These are phyloP conservation scores for Gandaritis pyraliata DNA, from an alignment of 2,888 invertebrate species.

Conservation along the genomic window DNA sequence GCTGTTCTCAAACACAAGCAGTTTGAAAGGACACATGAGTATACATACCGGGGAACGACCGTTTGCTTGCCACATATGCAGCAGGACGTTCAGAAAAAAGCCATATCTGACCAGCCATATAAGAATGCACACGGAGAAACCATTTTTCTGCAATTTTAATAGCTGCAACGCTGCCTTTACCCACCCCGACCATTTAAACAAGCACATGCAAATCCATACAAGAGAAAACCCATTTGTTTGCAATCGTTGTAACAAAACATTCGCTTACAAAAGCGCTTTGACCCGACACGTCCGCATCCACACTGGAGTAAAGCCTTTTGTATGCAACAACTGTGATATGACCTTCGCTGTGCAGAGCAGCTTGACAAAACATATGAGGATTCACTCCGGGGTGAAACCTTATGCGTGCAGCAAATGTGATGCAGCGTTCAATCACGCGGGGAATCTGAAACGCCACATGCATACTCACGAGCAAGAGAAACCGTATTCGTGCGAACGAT, in stretches of 20 bases:
- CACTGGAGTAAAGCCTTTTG: conserved; percentile 6
- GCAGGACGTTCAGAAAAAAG: conserved; percentile 11
- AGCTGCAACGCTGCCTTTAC: conserved; percentile 9
- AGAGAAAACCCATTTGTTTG: conserved; percentile 5
- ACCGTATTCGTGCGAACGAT: conserved; percentile 3
- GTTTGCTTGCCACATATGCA: conserved; percentile 10
- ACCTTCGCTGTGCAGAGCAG: conserved; percentile 12
- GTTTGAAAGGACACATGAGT: conserved; percentile 11
- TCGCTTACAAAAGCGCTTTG: conserved; percentile 17
- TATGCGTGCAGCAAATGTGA: conserved; percentile 8
- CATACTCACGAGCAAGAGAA: conserved; percentile 6
- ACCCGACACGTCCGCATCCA: conserved; percentile 7
- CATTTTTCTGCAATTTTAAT: conserved; percentile 2
- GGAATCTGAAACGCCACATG: conserved; percentile 11
- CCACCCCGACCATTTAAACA: background rate
- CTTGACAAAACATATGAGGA: conserved; percentile 8
- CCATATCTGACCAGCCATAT: conserved; percentile 11
- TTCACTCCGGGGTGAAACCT: background rate
- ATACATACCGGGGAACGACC: conserved; percentile 15
- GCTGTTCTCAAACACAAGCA: conserved; percentile 16
- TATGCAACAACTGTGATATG: background rate
- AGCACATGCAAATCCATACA: conserved; percentile 7
- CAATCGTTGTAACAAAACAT: conserved; percentile 6
- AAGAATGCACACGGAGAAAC: conserved; percentile 12
- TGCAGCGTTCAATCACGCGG: conserved; percentile 17